Evolutionary conservation across 53 echinoderm and acorn worm genomes (phyloP), one percentile per base, ranked within the genome.

Genomic region (Zoroaster sp.): DNA sequence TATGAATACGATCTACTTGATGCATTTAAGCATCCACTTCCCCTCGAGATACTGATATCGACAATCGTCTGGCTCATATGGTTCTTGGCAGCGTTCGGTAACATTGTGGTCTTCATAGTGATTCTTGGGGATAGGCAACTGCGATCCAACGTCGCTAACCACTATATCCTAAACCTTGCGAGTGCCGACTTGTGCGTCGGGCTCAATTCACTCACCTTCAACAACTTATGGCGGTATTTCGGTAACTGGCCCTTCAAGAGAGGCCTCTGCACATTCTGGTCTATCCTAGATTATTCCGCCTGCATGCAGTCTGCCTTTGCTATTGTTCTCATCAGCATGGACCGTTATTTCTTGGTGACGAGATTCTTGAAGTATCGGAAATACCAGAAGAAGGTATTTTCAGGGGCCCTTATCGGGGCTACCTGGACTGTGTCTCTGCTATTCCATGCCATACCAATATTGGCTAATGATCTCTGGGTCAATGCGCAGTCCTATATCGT

Each of bases 171-270:
- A 4, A 89, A 89, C 71, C 70, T 89, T 12, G 79, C 89, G 17
- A 78, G 69, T 10, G 89, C 89, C 49, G 89, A 89, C 71, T 68
- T 89, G 3, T 69, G 78, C 37, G 89, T 89, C 3, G 89, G 89
- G 3, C 39, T 89, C 36, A 71, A 41, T 20, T 89, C 89, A 28
- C 31, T 89, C 37, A 41, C 52, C 1, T 20, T 89, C 14, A 78
- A 69, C 52, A 89, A 89, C 39, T 13, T 89, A 8, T 89, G 89
- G 89, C 78, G 89, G 2, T 89, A 89, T 15, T 59, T 46, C n/a
- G 89, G 79, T 37, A 79, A 79, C 47, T 88, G 88, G 88, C 89
- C 80, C 3, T 89, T 89, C 32, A 43, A 34, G n/a, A 21, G 51
- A 69, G 71, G 36, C 49, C 0, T 53, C 8, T 78, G 89, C 40